These are phyloP conservation scores for Oenanthe melanoleuca DNA, from an alignment of 2,113 vertebrate genomes.

Conservation along the genomic window DNA sequence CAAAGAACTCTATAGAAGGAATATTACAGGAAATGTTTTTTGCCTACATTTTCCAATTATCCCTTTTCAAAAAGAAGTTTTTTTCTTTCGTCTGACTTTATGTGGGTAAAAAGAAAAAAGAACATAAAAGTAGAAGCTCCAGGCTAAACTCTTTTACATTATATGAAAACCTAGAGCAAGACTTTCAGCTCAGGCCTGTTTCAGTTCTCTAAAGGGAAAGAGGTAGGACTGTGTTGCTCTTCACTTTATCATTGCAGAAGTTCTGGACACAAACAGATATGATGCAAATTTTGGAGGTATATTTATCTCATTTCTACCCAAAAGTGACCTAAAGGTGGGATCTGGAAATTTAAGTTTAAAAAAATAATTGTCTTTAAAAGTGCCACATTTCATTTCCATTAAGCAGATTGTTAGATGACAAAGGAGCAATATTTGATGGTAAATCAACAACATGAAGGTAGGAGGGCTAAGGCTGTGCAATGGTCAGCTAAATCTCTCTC, in stretches of 20 bases:
- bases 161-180: not conserved
- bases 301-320: not conserved
- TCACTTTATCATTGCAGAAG: not conserved
- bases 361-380: not conserved
- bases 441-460: not conserved
- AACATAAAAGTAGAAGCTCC: not conserved
- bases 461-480: not conserved
- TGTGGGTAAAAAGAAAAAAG: not conserved
- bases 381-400: not conserved
- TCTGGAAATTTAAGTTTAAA: slow-evolving; percentile 10
- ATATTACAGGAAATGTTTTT: not conserved
- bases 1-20: not conserved
- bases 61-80: not conserved
- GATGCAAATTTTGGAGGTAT: not conserved
- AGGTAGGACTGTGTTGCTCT: not conserved
- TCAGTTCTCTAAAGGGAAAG: not conserved
- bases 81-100: not conserved
- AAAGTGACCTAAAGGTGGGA: not conserved
- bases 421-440: not conserved
- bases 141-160: not conserved
- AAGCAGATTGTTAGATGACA: not conserved
- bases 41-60: not conserved
- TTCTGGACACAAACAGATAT: not conserved
- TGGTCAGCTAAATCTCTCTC: not conserved
- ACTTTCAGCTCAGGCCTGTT: not conserved